phyloP scores from a whole-genome alignment of 2,113 vertebrate species.

The Otolemur garnettii region DNA sequence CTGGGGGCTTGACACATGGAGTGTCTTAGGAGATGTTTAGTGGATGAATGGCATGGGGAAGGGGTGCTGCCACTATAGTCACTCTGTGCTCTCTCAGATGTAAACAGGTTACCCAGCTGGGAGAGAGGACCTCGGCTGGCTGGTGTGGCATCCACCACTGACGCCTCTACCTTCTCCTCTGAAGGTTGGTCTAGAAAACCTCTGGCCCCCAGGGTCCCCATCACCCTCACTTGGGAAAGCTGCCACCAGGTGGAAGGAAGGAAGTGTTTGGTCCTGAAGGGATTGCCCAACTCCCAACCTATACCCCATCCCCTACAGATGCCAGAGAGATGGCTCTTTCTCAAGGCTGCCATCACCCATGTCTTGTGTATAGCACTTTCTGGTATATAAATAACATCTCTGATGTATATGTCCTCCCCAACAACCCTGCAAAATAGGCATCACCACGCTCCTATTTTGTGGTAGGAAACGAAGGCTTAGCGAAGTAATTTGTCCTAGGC shows the following conservation, averaged over 20 bases:
- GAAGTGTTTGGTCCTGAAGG: background rate
- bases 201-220: background rate
- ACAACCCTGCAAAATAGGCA: background rate
- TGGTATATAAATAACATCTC: background rate
- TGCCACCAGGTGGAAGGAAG: background rate
- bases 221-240: background rate
- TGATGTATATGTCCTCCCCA: background rate
- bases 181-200: constrained; percentile 69
- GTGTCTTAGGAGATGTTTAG: background rate
- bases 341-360: background rate
- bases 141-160: constrained; percentile 60
- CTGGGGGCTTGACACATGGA: background rate
- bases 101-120: constrained; percentile 77
- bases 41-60: background rate
- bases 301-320: background rate
- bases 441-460: background rate
- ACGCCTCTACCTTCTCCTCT: constrained; percentile 64
- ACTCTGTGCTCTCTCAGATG: constrained; percentile 74
- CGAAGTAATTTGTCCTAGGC: background rate
- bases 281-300: background rate
- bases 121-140: constrained; percentile 54
- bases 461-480: constrained; percentile 21
- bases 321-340: background rate
- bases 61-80: background rate
- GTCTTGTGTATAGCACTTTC: background rate